phyloP scores from a whole-genome alignment of 2,113 vertebrate species.

The Psephotus haematonotus region DNA sequence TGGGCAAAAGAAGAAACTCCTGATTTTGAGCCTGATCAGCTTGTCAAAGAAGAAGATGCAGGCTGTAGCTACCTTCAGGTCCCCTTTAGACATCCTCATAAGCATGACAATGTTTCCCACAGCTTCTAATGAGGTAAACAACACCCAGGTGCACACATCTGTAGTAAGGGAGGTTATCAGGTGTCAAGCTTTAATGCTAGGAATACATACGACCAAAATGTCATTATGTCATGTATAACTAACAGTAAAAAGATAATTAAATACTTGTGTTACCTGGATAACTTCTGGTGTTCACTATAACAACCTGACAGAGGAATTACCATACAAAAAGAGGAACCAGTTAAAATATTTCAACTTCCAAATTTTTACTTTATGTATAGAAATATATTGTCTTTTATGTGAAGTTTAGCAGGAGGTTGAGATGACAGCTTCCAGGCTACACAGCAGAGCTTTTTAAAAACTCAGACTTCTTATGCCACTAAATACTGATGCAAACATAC shows the following conservation, averaged over 20 bases:
- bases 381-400: not conserved
- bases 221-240: not conserved
- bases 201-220: not conserved
- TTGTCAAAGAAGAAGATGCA: not conserved
- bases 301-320: not conserved
- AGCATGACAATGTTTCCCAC: not conserved
- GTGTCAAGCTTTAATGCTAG: not conserved
- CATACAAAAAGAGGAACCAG: not conserved
- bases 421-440: not conserved
- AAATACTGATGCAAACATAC: not conserved
- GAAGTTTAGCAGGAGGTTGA: not conserved
- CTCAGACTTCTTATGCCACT: not conserved
- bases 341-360: not conserved
- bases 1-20: not conserved
- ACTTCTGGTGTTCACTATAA: not conserved
- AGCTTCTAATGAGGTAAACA: not conserved
- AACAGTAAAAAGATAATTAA: not conserved
- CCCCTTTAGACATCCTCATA: not conserved
- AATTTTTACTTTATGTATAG: not conserved
- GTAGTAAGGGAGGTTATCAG: not conserved
- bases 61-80: not conserved
- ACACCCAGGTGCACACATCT: fast-evolving
- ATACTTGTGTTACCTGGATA: not conserved
- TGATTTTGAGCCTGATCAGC: not conserved
- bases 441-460: not conserved